Base-by-base conservation (phyloP, 2,888 invertebrate genomes). In the Mythimna ferrago region DNA sequence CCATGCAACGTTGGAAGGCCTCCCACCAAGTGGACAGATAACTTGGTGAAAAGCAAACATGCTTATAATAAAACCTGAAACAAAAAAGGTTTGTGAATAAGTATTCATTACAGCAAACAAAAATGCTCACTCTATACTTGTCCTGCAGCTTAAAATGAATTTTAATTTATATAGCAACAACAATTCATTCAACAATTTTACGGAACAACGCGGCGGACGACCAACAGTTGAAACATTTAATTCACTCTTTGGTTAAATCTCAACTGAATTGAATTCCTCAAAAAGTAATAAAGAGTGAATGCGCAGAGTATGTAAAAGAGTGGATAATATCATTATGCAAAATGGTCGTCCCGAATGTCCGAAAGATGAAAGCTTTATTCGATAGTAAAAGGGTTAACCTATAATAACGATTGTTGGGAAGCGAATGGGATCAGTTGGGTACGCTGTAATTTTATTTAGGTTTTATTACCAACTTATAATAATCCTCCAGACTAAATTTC, bases 361-460 rank as follows among this genome's bases (percentile, higher is more conserved):
- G 86, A 90, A 90, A 92, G 91, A 93, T 92, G 93, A 93, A 92
- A 92, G 91, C 89, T 90, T 92, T 92, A 94, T 94, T 94, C 92
- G 92, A 93, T 93, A 88, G 89, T 93, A 90, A 94, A 93, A 94
- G 93, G 94, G 92, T 93, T 92, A 89, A 86, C 90, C 90, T 90
- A 87, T 89, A 73, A 88, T 92, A 92, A 89, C 91, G 89, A 93
- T 92, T 92, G 91, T 91, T 89, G 84, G 88, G 88, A 89, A 90
- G 88, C 90, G 89, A 91, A 91, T 90, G 85, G 90, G 89, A 89
- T 89, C 88, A 87, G 87, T 87, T 81, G 86, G 85, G 87, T 89
- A 87, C 57, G 57, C 56, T 84, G 60, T 79, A 84, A 76, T 86
- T 84, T 84, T 74, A 86, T 86, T 77, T 38, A 51, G 60, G 48